Percentiles rank a stretch among this genome's conserved stretches.
Conservation (phyloP, 2,888 invertebrate genomes). For the Drosophila infuscata region DNA sequence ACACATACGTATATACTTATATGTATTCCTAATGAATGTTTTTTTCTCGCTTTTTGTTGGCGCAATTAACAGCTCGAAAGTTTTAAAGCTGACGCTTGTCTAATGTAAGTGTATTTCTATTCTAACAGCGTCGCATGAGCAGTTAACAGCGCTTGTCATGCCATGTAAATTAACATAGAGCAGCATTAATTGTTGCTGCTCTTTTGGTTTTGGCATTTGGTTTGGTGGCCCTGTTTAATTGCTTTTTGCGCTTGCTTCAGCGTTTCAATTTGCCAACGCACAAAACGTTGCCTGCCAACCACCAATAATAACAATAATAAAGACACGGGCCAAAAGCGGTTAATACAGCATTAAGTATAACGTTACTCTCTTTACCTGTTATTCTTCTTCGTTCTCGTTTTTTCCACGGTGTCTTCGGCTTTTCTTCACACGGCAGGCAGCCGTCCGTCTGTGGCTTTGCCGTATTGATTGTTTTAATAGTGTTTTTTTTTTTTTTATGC, state of each 20-base stretch:
- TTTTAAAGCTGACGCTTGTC: constrained; percentile 26
- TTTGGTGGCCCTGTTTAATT: constrained; percentile 8
- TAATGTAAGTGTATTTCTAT: constrained; percentile 10
- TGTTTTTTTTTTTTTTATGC: constrained; percentile 34
- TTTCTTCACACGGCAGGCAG: constrained; percentile 42
- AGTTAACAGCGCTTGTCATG: constrained; percentile 12
- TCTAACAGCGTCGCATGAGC: constrained; percentile 20
- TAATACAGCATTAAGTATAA: constrained; percentile 55
- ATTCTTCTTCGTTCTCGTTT: constrained; percentile 22
- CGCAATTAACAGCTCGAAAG: constrained; percentile 55
- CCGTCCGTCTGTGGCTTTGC: constrained; percentile 12
- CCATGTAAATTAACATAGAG: constrained; percentile 23
- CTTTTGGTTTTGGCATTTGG: constrained; percentile 10
- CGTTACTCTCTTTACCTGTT: constrained; percentile 62
- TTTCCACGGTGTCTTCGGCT: constrained; percentile 26
- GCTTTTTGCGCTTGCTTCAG: constrained; percentile 43
- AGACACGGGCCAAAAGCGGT: constrained; percentile 48
- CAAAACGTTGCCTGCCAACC: constrained; percentile 18
- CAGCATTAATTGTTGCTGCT: constrained; percentile 26
- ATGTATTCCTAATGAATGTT: constrained; percentile 17
- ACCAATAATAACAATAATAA: constrained; percentile 23
- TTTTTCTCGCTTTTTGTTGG: constrained; percentile 30
- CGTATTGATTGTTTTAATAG: constrained; percentile 68
- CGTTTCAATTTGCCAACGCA: constrained; percentile 37
- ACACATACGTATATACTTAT: background rate